Evolutionary conservation across 2,797 vertebrate species (phyloP).

Genomic region (Amniataba percoides): DNA sequence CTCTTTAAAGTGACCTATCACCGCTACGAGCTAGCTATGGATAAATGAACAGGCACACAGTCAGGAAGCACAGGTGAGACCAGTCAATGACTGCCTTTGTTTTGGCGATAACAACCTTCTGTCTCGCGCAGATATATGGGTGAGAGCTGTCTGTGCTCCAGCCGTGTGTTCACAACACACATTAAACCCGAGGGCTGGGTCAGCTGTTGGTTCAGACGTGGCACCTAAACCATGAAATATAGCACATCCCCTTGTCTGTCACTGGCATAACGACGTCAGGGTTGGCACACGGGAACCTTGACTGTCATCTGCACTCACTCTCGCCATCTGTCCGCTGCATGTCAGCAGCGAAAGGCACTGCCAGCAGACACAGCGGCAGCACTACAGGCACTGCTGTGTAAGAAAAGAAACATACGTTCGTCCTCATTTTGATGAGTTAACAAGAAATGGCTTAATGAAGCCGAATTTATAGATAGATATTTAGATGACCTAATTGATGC

Average conservation of each 20-base stretch:
- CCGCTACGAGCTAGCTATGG: no score
- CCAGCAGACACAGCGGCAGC: not conserved
- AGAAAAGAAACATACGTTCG: constrained; percentile 12
- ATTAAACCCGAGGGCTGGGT: constrained; percentile 33
- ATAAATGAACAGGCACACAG: not conserved
- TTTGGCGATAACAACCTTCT: constrained; percentile 30
- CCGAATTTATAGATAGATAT: not conserved
- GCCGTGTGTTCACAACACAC: constrained; percentile 45
- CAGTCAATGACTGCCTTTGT: constrained; percentile 34
- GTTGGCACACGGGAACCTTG: constrained; percentile 52
- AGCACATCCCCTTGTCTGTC: constrained; percentile 54
- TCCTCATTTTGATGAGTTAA: not conserved
- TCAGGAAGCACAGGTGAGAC: constrained; percentile 34
- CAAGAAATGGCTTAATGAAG: not conserved
- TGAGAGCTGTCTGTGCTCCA: constrained; percentile 28
- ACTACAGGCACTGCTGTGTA: not conserved
- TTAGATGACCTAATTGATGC: constrained; percentile 25
- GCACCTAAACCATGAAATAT: constrained; percentile 56
- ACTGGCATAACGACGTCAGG: constrained; percentile 46
- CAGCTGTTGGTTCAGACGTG: constrained; percentile 68
- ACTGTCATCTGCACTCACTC: constrained; percentile 42
- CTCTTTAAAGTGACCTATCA: not conserved
- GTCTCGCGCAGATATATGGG: constrained; percentile 28
- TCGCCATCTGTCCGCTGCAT: constrained; percentile 54
- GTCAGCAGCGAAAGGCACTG: constrained; percentile 34